A percentile compares a stretch with the other conserved stretches of the same genome.
Evolutionary conservation across 1,140 invertebrate genomes (phyloP).

Genomic region (Temnothorax curvispinosus): DNA sequence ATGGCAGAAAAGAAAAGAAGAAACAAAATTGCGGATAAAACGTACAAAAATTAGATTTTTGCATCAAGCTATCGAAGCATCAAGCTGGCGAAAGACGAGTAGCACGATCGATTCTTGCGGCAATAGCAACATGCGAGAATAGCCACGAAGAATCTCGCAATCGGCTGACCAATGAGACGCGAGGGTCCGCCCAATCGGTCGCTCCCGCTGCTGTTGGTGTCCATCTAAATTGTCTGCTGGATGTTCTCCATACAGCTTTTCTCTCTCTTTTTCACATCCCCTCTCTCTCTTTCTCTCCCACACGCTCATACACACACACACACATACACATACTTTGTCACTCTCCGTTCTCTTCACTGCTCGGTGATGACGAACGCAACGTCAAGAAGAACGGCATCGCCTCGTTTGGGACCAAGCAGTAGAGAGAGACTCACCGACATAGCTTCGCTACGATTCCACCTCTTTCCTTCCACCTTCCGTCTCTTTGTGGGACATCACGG

Average conservation of each 20-base stretch:
- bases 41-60: neutral
- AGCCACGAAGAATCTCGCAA: constrained; percentile 15
- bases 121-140: neutral
- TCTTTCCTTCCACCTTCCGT: constrained; percentile 16
- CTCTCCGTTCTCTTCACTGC: constrained; percentile 3
- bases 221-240: constrained; percentile 29
- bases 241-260: neutral
- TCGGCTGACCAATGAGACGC: constrained; percentile 56
- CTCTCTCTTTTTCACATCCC: constrained; percentile 29
- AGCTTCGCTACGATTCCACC: constrained; percentile 37
- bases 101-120: neutral
- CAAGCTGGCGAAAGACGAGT: neutral
- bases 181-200: constrained; percentile 58
- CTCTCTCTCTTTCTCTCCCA: constrained; percentile 1
- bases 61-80: no score
- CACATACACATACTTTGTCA: neutral
- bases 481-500: constrained; percentile 40
- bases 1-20: neutral
- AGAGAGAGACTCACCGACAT: neutral
- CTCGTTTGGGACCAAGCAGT: neutral
- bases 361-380: neutral
- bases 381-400: neutral
- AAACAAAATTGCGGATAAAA: neutral
- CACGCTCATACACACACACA: neutral
- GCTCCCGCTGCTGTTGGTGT: neutral